phyloP scores from a whole-genome alignment of 1,140 invertebrate species.

The Berghia stephanieae region DNA sequence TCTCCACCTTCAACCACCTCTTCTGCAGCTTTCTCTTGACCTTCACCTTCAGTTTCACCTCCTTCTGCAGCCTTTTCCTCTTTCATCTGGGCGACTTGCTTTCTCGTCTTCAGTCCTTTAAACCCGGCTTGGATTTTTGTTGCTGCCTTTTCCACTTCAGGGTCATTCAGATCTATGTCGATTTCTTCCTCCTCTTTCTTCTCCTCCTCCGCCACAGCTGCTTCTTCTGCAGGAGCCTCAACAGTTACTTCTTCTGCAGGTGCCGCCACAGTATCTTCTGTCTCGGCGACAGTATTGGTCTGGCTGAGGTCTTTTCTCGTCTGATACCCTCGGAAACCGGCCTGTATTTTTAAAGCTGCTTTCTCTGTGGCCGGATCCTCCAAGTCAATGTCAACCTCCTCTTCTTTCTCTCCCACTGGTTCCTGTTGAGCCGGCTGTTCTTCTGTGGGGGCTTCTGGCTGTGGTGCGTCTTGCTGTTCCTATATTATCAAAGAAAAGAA shows the following conservation, averaged over 20 bases:
- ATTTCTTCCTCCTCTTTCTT: constrained; percentile 48
- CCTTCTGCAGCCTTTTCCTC: not conserved
- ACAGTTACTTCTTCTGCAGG: too few relatives aligned
- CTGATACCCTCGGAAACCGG: constrained; percentile 55
- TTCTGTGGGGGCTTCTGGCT: too few relatives aligned
- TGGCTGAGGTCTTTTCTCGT: too few relatives aligned
- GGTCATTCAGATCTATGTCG: constrained; percentile 62
- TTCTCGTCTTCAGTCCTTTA: constrained; percentile 50
- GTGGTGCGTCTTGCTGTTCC: too few relatives aligned
- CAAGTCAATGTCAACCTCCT: constrained; percentile 58
- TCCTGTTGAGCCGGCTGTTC: too few relatives aligned
- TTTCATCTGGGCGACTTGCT: constrained; percentile 31
- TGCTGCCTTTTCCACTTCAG: constrained; percentile 54
- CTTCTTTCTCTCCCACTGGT: constrained; percentile 46
- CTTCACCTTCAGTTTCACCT: not conserved
- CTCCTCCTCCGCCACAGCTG: too few relatives aligned
- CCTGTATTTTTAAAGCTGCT: constrained; percentile 60
- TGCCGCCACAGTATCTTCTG: too few relatives aligned
- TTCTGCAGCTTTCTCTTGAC: not conserved
- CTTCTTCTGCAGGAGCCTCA: too few relatives aligned
- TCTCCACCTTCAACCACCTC: too few relatives aligned
- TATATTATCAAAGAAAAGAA: too few relatives aligned
- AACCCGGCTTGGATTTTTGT: constrained; percentile 61
- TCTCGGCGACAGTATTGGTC: too few relatives aligned
- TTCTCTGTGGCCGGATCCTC: constrained; percentile 59